phyloP scores from a whole-genome alignment of 2,113 vertebrate genomes.

The Pogona vitticeps region DNA sequence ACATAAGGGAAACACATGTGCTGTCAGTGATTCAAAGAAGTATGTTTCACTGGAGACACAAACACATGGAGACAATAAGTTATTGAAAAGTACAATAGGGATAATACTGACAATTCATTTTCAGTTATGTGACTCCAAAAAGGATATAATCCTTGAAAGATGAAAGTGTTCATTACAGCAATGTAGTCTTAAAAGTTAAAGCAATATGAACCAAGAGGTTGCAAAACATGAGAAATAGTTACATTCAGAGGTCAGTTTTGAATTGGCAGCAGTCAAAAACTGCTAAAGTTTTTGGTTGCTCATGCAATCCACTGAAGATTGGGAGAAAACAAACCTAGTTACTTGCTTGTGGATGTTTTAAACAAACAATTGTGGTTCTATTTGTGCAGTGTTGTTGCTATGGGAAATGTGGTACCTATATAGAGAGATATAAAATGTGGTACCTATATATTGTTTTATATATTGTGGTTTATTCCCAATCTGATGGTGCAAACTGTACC shows the following conservation, averaged over 20 bases:
- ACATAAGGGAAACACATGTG: not conserved
- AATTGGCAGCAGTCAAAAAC: not conserved
- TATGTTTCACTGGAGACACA: not conserved
- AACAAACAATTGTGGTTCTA: not conserved
- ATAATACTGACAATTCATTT: not conserved
- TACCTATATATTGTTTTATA: not conserved
- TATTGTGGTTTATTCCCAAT: not conserved
- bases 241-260: not conserved
- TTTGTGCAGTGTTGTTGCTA: not conserved
- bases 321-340: not conserved
- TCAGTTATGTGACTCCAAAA: not conserved
- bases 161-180: not conserved
- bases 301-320: not conserved
- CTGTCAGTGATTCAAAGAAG: not conserved
- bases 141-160: not conserved
- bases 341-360: not conserved
- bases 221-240: not conserved
- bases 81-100: constrained; percentile 8
- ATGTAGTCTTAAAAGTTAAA: constrained; percentile 1
- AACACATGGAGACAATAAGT: not conserved
- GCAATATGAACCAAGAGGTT: not conserved
- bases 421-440: not conserved
- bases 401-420: not conserved
- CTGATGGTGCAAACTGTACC: not conserved
- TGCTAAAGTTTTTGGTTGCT: not conserved